These are phyloP conservation scores for Larimichthys crocea DNA, from an alignment of 2,113 vertebrate genomes.

Conservation along the genomic window DNA sequence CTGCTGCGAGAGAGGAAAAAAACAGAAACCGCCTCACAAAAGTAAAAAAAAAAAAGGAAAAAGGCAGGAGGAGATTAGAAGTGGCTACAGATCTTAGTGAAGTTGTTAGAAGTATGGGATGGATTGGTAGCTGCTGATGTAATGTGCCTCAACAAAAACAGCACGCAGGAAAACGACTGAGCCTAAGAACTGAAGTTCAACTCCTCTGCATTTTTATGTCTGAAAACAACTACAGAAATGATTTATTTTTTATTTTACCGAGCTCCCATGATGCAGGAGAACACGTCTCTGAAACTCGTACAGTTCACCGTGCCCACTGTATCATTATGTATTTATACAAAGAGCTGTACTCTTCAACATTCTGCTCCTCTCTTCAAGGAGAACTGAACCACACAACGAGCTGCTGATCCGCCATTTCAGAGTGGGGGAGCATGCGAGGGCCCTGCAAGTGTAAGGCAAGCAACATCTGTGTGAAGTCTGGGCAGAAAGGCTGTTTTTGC, in stretches of 20 bases:
- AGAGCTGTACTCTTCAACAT: constrained; percentile 48
- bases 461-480: constrained; percentile 83
- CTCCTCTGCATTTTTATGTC: constrained; percentile 51
- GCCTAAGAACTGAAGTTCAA: constrained; percentile 45
- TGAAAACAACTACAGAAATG: constrained; percentile 39
- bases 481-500: constrained; percentile 70
- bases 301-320: constrained; percentile 38
- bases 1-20: constrained; percentile 42
- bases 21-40: constrained; percentile 52
- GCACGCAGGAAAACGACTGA: constrained; percentile 55
- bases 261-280: constrained; percentile 44
- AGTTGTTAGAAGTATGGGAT: constrained; percentile 62
- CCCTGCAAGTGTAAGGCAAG: constrained; percentile 61
- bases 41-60: constrained; percentile 27
- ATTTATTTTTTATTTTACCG: constrained; percentile 42
- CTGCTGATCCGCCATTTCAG: constrained; percentile 71
- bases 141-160: constrained; percentile 63
- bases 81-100: constrained; percentile 66
- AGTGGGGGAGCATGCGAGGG: constrained; percentile 66
- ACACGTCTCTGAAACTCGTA: constrained; percentile 40
- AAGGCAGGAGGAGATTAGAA: constrained; percentile 66
- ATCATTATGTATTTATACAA: constrained; percentile 67
- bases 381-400: constrained; percentile 50
- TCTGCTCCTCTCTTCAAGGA: constrained; percentile 57
- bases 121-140: constrained; percentile 71